Evolutionary conservation across 2,113 vertebrate genomes (phyloP), one percentile per base, ranked within the genome.

Genomic region (Ptilorrhoa leucosticta): DNA sequence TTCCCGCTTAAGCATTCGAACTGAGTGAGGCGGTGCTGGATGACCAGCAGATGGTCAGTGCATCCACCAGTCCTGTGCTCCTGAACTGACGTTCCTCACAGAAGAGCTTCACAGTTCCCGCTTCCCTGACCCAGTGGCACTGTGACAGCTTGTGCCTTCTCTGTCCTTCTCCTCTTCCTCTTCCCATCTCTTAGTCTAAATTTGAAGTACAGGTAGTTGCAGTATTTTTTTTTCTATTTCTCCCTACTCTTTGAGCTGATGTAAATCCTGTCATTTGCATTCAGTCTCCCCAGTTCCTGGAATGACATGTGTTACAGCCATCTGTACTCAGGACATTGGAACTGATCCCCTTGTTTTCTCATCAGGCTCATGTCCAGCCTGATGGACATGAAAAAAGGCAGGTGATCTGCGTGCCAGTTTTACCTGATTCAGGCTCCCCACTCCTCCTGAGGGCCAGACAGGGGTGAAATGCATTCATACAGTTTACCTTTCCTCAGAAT

Each of bases 81-180:
- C 60, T 0, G 9, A 12, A 1, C 0, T 35, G 16, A 12, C 40
- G 23, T 4, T 75, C 26, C 42, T 78, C 64, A 7, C 13, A 4
- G 26, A 21, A 37, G 53, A 51, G 6, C 15, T 58, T 44, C 39
- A 15, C 0, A 1, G 11, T 16, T 68, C 33, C 64, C 45, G 0
- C 37, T 39, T 42, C 35, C 33, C 70, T 56, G 42, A 14, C 21
- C 14, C 64, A 40, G 72, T 28, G 42, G 7, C 61, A 35, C 30
- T 13, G 44, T 35, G 53, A 16, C 40, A 68, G 21, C 61, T 76
- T 76, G 8, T 53, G 40, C 39, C 15, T 42, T 33, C 19, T 13
- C 2, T 12, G 23, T 30, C 35, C 39, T 87, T 48, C 51, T 77
- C 70, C 69, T 91, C 54, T 33, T 70, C 57, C 44, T 64, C 50